Conservation (phyloP, 2,888 invertebrate species). For the Periphyllus acericola region DNA sequence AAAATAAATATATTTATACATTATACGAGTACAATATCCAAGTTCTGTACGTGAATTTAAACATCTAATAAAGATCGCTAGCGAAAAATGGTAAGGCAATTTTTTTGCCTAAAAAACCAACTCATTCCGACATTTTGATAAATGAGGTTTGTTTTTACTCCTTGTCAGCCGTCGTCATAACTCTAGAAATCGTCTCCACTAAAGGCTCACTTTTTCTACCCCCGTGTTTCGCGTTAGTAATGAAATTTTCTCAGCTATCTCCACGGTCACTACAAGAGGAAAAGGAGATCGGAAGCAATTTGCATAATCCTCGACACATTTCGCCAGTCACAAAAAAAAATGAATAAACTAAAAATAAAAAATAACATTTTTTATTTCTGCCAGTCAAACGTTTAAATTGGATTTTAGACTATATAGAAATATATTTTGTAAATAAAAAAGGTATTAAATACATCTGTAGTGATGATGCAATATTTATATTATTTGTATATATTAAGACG, state of each 20-base stretch:
- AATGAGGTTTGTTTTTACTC: constrained; percentile 60
- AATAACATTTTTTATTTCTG: constrained; percentile 25
- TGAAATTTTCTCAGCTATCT: constrained; percentile 34
- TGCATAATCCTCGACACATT: constrained; percentile 59
- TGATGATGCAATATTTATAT: no score
- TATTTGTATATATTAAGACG: no score
- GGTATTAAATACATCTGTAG: no score
- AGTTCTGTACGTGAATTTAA: constrained; percentile 36
- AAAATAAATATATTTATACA: background rate
- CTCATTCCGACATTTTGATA: constrained; percentile 56
- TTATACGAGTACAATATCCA: background rate
- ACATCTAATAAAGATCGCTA: constrained; percentile 50
- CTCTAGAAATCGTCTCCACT: constrained; percentile 49
- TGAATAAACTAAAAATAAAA: background rate
- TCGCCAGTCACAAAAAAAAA: constrained; percentile 40
- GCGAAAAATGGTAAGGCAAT: background rate
- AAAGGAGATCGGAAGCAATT: constrained; percentile 46
- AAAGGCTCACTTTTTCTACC: constrained; percentile 39
- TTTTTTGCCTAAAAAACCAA: constrained; percentile 33
- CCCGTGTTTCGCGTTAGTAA: constrained; percentile 33
- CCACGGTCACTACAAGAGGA: background rate
- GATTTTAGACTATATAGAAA: background rate
- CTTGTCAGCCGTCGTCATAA: constrained; percentile 57
- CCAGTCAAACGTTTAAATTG: constrained; percentile 18
- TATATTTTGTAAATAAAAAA: background rate